Evolutionary conservation across 2,888 invertebrate genomes (phyloP), one percentile per base, ranked within the genome.

Genomic region (Halictus ligatus): DNA sequence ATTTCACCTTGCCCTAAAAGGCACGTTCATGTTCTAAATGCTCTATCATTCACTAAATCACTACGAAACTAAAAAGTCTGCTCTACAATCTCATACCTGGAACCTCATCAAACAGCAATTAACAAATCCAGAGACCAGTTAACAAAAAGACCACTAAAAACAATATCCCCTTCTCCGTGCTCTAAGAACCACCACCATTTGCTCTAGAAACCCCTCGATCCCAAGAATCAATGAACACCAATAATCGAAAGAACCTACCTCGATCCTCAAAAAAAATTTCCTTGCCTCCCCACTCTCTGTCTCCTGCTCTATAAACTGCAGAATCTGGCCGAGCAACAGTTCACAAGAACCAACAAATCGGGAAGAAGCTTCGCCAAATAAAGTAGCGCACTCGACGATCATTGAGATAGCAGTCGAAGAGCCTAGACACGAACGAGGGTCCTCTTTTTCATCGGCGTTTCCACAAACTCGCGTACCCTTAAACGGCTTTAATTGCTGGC

Each of bases 401-500:
- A 29, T 29, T 29, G 29, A 29, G 60, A 29, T 29, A 29, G 29
- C 25, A 29, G 29, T 64, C 60, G 4, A 15, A 29, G 60, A 25
- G 29, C 15, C 60, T 64, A 64, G 60, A 64, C 25, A 15, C 25
- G 15, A 64, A 64, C 60, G 25, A 25, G 25, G 13, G 25, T 54
- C 54, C 54, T 48, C 29, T 8, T 29, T 67, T 18, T 60, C 7
- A 8, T 18, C 67, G 67, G 29, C 8, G 15, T 67, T 67, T 67
- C 67, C 35, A 67, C 29, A 67, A 67, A 67, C 67, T 64, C 35
- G 67, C 29, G 67, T 18, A 29, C 67, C 67, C 67, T 67, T 67
- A 67, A 35, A 35, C 67, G 67, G 67, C 15, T 35, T 67, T 67
- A 67, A 67, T 67, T 67, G 67, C 67, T 29, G 35, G 64, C 29